Evolutionary conservation across 2,113 vertebrate genomes (phyloP).

Genomic region (Prietella phreatophila): DNA sequence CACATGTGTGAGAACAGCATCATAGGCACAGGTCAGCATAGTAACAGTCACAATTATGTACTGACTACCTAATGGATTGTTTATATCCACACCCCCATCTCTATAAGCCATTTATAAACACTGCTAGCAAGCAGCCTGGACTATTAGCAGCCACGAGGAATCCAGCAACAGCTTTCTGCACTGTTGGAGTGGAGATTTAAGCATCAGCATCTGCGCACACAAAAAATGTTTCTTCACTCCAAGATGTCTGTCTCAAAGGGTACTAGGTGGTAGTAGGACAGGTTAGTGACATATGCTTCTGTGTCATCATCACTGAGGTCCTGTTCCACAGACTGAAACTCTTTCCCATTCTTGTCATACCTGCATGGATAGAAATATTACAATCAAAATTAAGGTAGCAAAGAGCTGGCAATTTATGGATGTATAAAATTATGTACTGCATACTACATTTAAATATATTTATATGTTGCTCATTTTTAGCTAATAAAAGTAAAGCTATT

Average conservation of each 20-base stretch:
- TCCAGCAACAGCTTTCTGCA: not conserved
- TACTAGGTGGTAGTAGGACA: constrained; percentile 95
- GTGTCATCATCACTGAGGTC: constrained; percentile 81
- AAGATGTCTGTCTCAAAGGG: constrained; percentile 96
- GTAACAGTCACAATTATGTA: not conserved
- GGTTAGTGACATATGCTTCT: constrained; percentile 91
- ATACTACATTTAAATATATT: not conserved
- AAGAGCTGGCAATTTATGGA: not conserved
- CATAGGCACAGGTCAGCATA: constrained; percentile 2
- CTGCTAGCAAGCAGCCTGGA: not conserved
- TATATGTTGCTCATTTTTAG: not conserved
- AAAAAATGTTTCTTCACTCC: constrained; percentile 75
- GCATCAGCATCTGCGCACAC: not conserved
- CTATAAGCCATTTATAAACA: not conserved
- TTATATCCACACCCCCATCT: not conserved
- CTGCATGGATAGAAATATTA: constrained; percentile 60
- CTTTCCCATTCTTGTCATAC: constrained; percentile 84
- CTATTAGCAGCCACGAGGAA: not conserved
- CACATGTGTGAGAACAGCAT: not conserved
- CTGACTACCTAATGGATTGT: not conserved
- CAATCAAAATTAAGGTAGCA: not conserved
- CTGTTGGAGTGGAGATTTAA: not conserved
- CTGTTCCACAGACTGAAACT: constrained; percentile 74
- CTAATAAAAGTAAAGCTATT: not conserved
- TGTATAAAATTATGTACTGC: not conserved